A percentile compares a stretch with the other conserved stretches of the same genome.
Evolutionary conservation across 1,140 invertebrate species (phyloP).

Genomic region (silkworm (Bombyx mori)): ASM3026992v2 NC_085129.1:7880501-7881000

Average conservation of each 20-base stretch:
- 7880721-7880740: conserved; percentile 47
- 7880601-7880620: conserved; percentile 41
- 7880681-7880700: conserved; percentile 40
- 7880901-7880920: conserved; percentile 20
- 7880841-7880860: conserved; percentile 29
- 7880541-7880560: conserved; percentile 64
- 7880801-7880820: conserved; percentile 39
- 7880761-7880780: conserved; percentile 58
- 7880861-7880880: conserved; percentile 22
- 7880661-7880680: conserved; percentile 36
- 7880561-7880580: conserved; percentile 65
- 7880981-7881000: conserved; percentile 3
- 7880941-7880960: conserved; percentile 6
- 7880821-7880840: conserved; percentile 36
- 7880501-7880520: conserved; percentile 61
- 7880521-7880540: conserved; percentile 56
- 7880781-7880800: conserved; percentile 43
- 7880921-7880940: conserved; percentile 8
- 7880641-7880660: conserved; percentile 22
- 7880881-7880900: conserved; percentile 13
- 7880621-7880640: conserved; percentile 26
- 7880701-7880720: conserved; percentile 39
- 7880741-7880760: conserved; percentile 61
- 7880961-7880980: conserved; percentile 7
- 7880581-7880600: conserved; percentile 36